Evolutionary conservation across 2,888 invertebrate genomes (phyloP).

Genomic region (Galeopsomyia nigrocyanea): DNA sequence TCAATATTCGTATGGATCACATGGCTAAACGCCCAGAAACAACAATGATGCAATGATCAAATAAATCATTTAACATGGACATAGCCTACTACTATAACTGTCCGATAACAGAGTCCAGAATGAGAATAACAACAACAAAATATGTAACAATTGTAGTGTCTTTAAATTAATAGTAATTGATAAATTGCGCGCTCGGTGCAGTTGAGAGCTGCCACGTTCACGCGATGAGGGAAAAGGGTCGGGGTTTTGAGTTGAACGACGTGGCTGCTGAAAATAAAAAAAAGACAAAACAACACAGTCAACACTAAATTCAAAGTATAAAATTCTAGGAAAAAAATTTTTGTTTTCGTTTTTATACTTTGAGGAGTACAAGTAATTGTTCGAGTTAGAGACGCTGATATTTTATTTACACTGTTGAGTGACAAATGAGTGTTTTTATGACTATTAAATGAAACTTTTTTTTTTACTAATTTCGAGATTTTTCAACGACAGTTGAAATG

Average conservation of each 20-base stretch:
- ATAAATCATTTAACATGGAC: slow-evolving; percentile 45
- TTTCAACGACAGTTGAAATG: neutral
- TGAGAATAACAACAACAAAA: slow-evolving; percentile 18
- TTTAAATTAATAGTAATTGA: slow-evolving; percentile 41
- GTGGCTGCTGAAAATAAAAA: slow-evolving; percentile 73
- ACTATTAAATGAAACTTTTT: too few relatives aligned
- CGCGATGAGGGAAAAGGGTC: slow-evolving; percentile 74
- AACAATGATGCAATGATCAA: slow-evolving; percentile 24
- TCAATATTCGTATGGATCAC: slow-evolving; percentile 39
- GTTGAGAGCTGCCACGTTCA: slow-evolving; percentile 68
- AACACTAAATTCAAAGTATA: slow-evolving; percentile 31
- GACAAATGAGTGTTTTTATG: too few relatives aligned
- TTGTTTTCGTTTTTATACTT: neutral
- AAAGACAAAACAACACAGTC: slow-evolving; percentile 42
- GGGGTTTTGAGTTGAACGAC: slow-evolving; percentile 74
- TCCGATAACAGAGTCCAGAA: slow-evolving; percentile 33
- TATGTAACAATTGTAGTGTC: too few relatives aligned
- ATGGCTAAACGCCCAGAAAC: slow-evolving; percentile 38
- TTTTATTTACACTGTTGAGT: too few relatives aligned
- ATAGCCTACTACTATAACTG: slow-evolving; percentile 11
- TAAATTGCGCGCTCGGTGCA: slow-evolving; percentile 53
- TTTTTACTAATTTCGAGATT: too few relatives aligned
- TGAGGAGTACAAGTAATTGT: neutral
- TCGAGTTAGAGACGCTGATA: too few relatives aligned
- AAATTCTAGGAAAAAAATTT: neutral